Evolutionary conservation across 2,113 vertebrate species (phyloP).

Genomic region (Albula goreensis): DNA sequence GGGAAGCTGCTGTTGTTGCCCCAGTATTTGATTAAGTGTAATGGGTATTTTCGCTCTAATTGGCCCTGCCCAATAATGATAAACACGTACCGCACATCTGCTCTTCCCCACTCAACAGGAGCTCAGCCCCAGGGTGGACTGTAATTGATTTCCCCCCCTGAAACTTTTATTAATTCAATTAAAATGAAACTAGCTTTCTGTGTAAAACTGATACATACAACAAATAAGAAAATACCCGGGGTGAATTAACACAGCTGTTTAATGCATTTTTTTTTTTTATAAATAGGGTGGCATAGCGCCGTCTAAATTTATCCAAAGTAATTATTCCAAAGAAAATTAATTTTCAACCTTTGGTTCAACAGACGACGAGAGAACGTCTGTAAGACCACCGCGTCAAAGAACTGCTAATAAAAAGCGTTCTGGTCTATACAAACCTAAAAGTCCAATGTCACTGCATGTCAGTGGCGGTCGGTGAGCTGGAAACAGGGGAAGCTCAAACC

Average conservation of each 20-base stretch:
- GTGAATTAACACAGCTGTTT: slow-evolving; percentile 28
- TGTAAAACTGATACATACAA: slow-evolving; percentile 55
- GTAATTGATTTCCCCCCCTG: slow-evolving; percentile 60
- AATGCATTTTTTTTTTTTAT: slow-evolving; percentile 22
- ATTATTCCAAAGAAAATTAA: not conserved
- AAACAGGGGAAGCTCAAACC: no score
- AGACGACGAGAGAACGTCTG: not conserved
- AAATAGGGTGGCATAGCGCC: not conserved
- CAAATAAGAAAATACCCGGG: slow-evolving; percentile 47
- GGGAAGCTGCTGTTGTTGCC: slow-evolving; percentile 37
- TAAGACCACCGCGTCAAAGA: not conserved
- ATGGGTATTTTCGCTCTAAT: slow-evolving; percentile 53
- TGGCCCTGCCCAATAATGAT: slow-evolving; percentile 60
- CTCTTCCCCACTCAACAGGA: slow-evolving; percentile 35
- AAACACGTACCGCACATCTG: slow-evolving; percentile 43
- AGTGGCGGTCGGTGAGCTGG: no score
- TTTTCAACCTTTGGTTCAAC: not conserved
- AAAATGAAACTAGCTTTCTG: slow-evolving; percentile 56
- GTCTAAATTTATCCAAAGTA: slow-evolving; percentile 21
- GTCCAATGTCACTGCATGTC: no score
- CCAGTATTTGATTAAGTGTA: slow-evolving; percentile 56
- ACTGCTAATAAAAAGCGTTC: not conserved
- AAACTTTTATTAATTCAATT: slow-evolving; percentile 60
- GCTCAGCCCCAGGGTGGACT: slow-evolving; percentile 49
- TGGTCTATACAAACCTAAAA: not conserved